Base-by-base conservation (phyloP, 92 coral and sea anemone genomes). In the Porites rus region DNA sequence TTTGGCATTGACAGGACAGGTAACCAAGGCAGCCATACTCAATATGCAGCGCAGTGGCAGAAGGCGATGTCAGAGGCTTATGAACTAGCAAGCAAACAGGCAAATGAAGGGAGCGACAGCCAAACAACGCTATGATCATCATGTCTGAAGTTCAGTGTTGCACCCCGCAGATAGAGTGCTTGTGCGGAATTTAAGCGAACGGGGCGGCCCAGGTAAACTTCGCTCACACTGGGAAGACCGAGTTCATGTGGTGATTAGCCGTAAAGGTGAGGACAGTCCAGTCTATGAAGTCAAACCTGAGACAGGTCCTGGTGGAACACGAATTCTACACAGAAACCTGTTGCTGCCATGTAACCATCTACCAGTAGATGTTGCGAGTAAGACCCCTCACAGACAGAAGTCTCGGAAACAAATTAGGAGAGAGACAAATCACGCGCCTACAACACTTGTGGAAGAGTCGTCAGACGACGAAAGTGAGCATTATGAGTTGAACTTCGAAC, bases 141-240 rank as follows among this genome's bases (percentile, higher is more conserved):
- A 65, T 28, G 87, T 84, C 19, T 78, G 93, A 59, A 66, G 81
- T 25, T 88, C 91, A 43, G 85, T 78, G 54, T 79, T 90, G 43
- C 77, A 74, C 8, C 82, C 91, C 3, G 94, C 91, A 8, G 92
- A 87, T 73, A 87, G 90, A 64, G 89, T 91, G 20, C 94, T 84
- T 22, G 91, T 93, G 18, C 79, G 90, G 6, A 85, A 90, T 63
- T 78, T 72, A 53, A 84, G 72, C 70, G 87, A 69, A 10, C 78
- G 87, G 24, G 94, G 87, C n/a, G 88, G 94, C 1, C 89, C 89
- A 20, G 89, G 88, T n/a, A 86, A 56, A 56, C 61, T 56, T 56
- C 17, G 14, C 61, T 56, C 14, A 85, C 77, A 87, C 76, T 91
- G 89, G 90, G 84, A 90, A 82, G 65, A 84, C 8, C 69, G 79